Evolutionary conservation across 2,797 vertebrate species (phyloP), one percentile per base, ranked within the genome.

Genomic region (Onychomys torridus): DNA sequence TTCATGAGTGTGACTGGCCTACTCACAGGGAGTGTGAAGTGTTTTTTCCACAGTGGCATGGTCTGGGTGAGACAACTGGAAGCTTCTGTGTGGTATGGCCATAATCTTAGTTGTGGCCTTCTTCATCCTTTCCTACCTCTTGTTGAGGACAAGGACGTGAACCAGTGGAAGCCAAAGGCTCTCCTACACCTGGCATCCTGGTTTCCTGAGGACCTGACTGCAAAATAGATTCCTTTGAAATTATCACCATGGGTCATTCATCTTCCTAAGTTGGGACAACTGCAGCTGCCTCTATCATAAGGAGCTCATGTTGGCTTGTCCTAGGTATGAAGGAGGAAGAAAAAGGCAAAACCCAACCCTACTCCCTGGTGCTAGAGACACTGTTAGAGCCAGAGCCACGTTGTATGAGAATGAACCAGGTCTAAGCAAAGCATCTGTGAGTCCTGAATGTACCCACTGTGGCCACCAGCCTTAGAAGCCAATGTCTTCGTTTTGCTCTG

Each of bases 1-100:
- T 99, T 99, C 97, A 89, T 99, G 86, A 99, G 99, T 6, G 99
- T 99, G 40, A 99, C 99, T 0, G 99, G 99, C n/a, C 98, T 99
- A 93, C 98, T 99, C 97, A 99, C 98, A 0, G 99, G 99, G 89
- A 99, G 99, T 0, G 99, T 99, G 97, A 99, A 99, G 98, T 99
- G 99, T 16, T 99, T 99, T n/a, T 97, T 99, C 99, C 85, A 99
- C 98, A 10, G 99, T 99, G 99, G 99, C 99, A 0, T 98, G 99
- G 27, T 99, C 99, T 0, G 98, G 99, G 83, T 98, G 99, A 73
- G 99, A 99, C 97, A 99, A 99, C 97, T 98, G 99, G 77, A 99
- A 98, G 92, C 98, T 99, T 92, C 99, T 99, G 2, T 99, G 99
- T 73, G 99, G 99, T 0, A 98, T 99, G 11, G 99, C 99, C 0